phyloP scores from a whole-genome alignment of 1,140 invertebrate genomes.

The Pantala flavescens region DNA sequence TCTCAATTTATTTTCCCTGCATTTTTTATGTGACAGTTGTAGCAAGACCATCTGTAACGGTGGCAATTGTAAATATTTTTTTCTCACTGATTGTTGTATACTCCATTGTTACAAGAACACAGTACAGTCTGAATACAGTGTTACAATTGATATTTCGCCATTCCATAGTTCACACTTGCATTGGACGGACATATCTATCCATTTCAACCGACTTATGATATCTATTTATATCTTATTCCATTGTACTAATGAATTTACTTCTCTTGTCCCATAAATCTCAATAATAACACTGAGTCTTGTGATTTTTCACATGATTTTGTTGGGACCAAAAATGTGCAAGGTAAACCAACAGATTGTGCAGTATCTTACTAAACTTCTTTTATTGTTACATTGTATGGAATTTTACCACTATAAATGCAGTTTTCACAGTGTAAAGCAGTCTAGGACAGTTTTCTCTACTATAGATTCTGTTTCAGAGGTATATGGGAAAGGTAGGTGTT shows the following conservation, averaged over 20 bases:
- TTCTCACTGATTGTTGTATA: conserved; percentile 10
- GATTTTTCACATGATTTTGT: not conserved
- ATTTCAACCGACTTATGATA: conserved; percentile 3
- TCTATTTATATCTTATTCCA: conserved; percentile 4
- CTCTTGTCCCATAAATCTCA: not conserved
- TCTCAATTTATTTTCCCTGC: not conserved
- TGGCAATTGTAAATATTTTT: conserved; percentile 10
- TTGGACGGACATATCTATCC: conserved; percentile 8
- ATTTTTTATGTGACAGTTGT: conserved; percentile 10
- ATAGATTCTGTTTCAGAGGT: conserved; percentile 5
- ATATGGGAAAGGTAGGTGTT: conserved; percentile 5
- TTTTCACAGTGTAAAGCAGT: conserved; percentile 3
- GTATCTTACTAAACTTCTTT: not conserved
- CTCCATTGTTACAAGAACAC: conserved; percentile 9
- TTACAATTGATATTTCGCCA: conserved; percentile 6
- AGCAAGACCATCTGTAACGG: not conserved
- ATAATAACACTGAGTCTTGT: not conserved
- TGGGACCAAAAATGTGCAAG: not conserved
- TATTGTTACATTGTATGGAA: conserved; percentile 3
- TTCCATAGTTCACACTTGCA: conserved; percentile 5
- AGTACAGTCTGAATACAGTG: conserved; percentile 9
- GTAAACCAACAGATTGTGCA: not conserved
- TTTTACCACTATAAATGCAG: conserved; percentile 7
- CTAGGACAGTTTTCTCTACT: conserved; percentile 9
- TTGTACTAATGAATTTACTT: not conserved